These are phyloP conservation scores for Tenthredo mesomela DNA, from an alignment of 2,888 invertebrate genomes.

Conservation along the genomic window DNA sequence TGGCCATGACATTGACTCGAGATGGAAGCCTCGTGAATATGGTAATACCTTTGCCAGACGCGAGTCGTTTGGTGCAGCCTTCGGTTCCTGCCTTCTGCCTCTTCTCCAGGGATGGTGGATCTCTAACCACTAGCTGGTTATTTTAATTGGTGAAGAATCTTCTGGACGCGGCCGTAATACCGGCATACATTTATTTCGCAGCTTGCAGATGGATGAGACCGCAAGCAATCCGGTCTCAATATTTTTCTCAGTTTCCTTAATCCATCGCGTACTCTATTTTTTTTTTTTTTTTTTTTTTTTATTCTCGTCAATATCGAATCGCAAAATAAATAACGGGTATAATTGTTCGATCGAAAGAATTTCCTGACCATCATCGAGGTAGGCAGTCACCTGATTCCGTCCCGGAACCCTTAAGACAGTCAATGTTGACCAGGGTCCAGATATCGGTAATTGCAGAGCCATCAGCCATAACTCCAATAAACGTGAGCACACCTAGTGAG, in stretches of 20 bases:
- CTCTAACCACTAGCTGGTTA: conserved; percentile 47
- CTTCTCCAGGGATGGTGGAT: conserved; percentile 28
- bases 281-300: neutral
- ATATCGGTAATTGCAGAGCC: conserved; percentile 35
- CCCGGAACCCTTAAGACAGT: conserved; percentile 5
- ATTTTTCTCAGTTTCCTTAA: neutral
- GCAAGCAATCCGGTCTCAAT: neutral
- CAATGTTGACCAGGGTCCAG: conserved; percentile 7
- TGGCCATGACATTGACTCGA: conserved; percentile 71
- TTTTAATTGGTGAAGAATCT: conserved; percentile 52
- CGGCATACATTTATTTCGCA: conserved; percentile 36
- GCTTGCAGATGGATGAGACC: conserved; percentile 26
- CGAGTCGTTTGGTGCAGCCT: conserved; percentile 53
- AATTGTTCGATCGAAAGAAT: neutral
- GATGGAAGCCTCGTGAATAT: conserved; percentile 68
- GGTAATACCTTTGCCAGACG: conserved; percentile 63
- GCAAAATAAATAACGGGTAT: neutral
- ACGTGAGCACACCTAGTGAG: conserved; percentile 38
- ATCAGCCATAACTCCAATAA: conserved; percentile 54
- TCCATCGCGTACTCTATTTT: neutral
- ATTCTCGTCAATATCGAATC: neutral
- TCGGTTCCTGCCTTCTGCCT: conserved; percentile 28
- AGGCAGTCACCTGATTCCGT: neutral
- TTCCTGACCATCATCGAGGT: conserved; percentile 10
- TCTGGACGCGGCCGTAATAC: conserved; percentile 40